These are phyloP conservation scores for Chloebia gouldiae DNA, from an alignment of 2,113 vertebrate genomes.

Conservation along the genomic window DNA sequence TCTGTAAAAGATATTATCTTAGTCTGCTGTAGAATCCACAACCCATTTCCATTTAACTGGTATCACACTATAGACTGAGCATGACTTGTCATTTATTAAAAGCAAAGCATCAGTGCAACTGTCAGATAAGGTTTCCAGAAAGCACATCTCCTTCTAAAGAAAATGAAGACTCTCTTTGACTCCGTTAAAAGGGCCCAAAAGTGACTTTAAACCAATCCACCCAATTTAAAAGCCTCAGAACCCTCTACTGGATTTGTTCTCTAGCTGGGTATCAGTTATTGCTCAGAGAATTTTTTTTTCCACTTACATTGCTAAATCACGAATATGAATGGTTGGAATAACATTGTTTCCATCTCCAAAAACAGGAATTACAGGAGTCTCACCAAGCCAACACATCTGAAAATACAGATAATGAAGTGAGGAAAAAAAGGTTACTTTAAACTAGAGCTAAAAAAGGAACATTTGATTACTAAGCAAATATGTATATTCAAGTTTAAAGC, in stretches of 20 bases:
- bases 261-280: background rate
- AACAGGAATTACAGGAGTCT: constrained; percentile 73
- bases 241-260: background rate
- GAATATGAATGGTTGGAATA: constrained; percentile 87
- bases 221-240: background rate
- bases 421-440: background rate
- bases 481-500: background rate
- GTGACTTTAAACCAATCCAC: background rate
- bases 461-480: background rate
- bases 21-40: background rate
- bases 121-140: background rate
- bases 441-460: background rate
- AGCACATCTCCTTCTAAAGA: background rate
- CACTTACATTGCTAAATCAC: constrained; percentile 85
- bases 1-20: background rate
- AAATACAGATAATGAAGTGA: background rate
- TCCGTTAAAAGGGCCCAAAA: background rate
- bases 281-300: background rate
- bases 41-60: background rate
- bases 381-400: constrained; percentile 84
- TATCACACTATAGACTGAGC: background rate
- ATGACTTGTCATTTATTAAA: background rate
- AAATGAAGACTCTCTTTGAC: background rate
- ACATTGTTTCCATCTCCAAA: constrained; percentile 87
- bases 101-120: background rate